These are phyloP conservation scores for Clytia hemisphaerica DNA, from an alignment of 30 jellyfish, hydroid and myxozoan genomes.

Conservation along the genomic window DNA sequence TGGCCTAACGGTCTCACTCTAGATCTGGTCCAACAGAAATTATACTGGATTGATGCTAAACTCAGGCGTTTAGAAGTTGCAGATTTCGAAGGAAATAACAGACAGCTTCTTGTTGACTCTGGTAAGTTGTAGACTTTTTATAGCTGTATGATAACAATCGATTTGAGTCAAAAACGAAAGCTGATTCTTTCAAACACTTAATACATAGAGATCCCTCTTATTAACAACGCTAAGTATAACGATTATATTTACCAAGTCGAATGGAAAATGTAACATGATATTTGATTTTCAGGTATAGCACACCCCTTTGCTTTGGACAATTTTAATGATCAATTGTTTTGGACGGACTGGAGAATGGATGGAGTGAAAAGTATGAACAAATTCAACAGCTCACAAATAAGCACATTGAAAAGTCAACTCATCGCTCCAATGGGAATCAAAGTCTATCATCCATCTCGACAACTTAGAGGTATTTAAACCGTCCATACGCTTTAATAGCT, in stretches of 20 bases:
- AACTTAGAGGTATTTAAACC: conserved; percentile 49
- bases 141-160: too few relatives aligned
- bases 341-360: conserved; percentile 72
- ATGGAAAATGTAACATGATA: too few relatives aligned
- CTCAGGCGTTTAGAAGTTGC: conserved; percentile 66
- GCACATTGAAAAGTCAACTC: conserved; percentile 15
- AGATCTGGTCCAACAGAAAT: conserved; percentile 51
- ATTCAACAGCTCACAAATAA: conserved; percentile 3
- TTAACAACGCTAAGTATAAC: too few relatives aligned
- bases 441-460: conserved; percentile 54
- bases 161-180: too few relatives aligned
- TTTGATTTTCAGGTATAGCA: conserved; percentile 6
- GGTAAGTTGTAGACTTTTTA: too few relatives aligned
- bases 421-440: conserved; percentile 74
- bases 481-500: too few relatives aligned
- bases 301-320: conserved; percentile 72
- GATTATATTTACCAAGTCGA: too few relatives aligned
- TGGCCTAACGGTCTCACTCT: conserved; percentile 95
- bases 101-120: conserved; percentile 29
- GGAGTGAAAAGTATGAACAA: conserved; percentile 31
- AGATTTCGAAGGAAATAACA: conserved; percentile 62
- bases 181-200: too few relatives aligned
- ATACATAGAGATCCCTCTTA: too few relatives aligned
- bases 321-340: conserved; percentile 49
- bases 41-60: conserved; percentile 89